phyloP scores from a whole-genome alignment of 2,888 invertebrate species.

The Autographa gamma region DNA sequence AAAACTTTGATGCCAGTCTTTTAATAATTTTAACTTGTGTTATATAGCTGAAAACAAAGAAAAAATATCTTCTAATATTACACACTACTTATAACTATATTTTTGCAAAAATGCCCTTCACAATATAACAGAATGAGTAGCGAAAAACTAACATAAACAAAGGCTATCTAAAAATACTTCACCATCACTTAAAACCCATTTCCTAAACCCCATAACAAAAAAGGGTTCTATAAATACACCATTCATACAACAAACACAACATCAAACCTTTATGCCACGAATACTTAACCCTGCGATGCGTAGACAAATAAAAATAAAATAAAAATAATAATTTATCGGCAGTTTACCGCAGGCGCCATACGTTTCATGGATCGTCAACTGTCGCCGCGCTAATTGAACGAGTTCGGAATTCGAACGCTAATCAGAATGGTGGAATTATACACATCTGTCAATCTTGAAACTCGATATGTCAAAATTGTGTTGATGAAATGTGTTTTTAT shows the following conservation, averaged over 20 bases:
- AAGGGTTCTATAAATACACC: not conserved
- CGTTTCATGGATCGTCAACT: slow-evolving; percentile 71
- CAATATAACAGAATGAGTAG: no score
- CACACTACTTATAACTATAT: no score
- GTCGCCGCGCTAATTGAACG: slow-evolving; percentile 65
- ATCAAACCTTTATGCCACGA: slow-evolving; percentile 14
- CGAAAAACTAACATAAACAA: not conserved
- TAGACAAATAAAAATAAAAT: slow-evolving; percentile 63
- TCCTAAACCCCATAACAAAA: not conserved
- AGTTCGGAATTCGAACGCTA: slow-evolving; percentile 45
- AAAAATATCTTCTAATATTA: no score
- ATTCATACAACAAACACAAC: not conserved
- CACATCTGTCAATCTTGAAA: slow-evolving; percentile 34
- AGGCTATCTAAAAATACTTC: not conserved
- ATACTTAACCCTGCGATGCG: slow-evolving; percentile 47
- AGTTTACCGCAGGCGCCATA: slow-evolving; percentile 75
- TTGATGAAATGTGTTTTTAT: not conserved
- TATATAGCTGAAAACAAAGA: no score
- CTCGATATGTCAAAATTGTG: not conserved
- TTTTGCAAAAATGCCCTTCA: no score
- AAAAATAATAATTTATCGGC: slow-evolving; percentile 40
- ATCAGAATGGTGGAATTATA: slow-evolving; percentile 57
- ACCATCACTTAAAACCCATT: not conserved
- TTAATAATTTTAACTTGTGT: no score
- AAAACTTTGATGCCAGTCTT: no score